Conservation (phyloP, 2,113 vertebrate species). For the Antennarius striatus region DNA sequence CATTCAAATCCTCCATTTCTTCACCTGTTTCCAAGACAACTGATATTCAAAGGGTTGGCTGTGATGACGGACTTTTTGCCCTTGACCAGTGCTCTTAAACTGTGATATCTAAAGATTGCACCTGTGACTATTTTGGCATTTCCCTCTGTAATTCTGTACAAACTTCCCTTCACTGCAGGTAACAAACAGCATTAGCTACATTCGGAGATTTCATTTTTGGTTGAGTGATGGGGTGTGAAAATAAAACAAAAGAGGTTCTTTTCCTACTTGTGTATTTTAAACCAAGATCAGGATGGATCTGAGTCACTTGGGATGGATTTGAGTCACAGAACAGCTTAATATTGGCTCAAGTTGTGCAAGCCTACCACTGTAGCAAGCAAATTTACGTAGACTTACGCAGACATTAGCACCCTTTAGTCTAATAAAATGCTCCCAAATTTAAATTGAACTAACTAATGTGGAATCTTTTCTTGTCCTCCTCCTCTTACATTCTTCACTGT, state of each 20-base stretch:
- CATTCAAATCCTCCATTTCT: slow-evolving; percentile 56
- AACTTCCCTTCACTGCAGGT: background rate
- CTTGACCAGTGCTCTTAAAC: slow-evolving; percentile 51
- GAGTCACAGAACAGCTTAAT: too few relatives aligned
- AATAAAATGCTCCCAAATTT: slow-evolving; percentile 31
- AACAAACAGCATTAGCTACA: background rate
- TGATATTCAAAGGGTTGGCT: slow-evolving; percentile 64
- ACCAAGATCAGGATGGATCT: too few relatives aligned
- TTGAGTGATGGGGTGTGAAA: background rate
- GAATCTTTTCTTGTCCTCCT: background rate
- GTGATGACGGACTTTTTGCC: slow-evolving; percentile 58
- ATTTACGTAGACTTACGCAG: slow-evolving; percentile 55
- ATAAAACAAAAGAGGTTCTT: background rate
- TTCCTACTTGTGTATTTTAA: background rate
- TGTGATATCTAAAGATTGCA: slow-evolving; percentile 13
- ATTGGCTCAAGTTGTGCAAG: slow-evolving; percentile 26
- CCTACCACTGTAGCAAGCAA: slow-evolving; percentile 6
- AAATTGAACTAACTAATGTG: slow-evolving; percentile 43
- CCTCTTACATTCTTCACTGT: slow-evolving; percentile 33
- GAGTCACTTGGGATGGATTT: too few relatives aligned
- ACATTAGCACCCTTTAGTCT: slow-evolving; percentile 31
- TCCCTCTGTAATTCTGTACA: background rate
- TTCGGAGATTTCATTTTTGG: slow-evolving; percentile 5
- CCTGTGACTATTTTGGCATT: slow-evolving; percentile 26
- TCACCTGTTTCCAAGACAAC: slow-evolving; percentile 76